Conservation (phyloP, 2,888 invertebrate species). For the Yponomeuta evonymella region DNA sequence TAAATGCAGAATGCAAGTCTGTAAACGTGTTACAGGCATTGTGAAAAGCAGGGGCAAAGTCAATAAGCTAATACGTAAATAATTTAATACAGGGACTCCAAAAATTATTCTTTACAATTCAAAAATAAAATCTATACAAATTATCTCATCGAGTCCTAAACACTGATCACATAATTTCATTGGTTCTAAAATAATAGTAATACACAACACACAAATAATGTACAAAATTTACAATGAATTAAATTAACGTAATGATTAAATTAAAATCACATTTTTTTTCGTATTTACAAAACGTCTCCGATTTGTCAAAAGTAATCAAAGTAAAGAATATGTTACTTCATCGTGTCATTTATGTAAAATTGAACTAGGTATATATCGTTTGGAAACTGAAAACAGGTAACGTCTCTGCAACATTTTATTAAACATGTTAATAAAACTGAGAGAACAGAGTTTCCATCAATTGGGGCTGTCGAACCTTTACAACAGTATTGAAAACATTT, state of each 20-base stretch:
- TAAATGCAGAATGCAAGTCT: slow-evolving; percentile 39
- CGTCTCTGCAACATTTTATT: slow-evolving; percentile 21
- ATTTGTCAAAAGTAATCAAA: slow-evolving; percentile 8
- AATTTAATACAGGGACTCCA: slow-evolving; percentile 49
- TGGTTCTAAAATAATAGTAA: slow-evolving; percentile 45
- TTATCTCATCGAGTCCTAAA: slow-evolving; percentile 51
- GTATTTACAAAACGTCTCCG: slow-evolving; percentile 47
- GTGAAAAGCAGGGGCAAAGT: slow-evolving; percentile 28
- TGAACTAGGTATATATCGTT: neutral
- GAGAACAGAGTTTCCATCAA: slow-evolving; percentile 36
- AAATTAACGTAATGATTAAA: slow-evolving; percentile 41
- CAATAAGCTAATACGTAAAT: slow-evolving; percentile 45
- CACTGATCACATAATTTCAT: slow-evolving; percentile 56
- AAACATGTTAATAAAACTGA: slow-evolving; percentile 41
- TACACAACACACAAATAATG: slow-evolving; percentile 47
- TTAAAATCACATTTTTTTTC: slow-evolving; percentile 55
- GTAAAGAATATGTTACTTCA: slow-evolving; percentile 8
- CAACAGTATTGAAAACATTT: slow-evolving; percentile 27
- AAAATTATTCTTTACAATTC: slow-evolving; percentile 57
- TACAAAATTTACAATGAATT: slow-evolving; percentile 62
- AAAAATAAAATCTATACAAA: slow-evolving; percentile 53
- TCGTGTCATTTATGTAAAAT: slow-evolving; percentile 3
- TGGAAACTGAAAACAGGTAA: slow-evolving; percentile 2
- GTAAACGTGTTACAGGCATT: slow-evolving; percentile 21
- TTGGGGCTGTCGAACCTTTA: slow-evolving; percentile 24